Conservation (phyloP, 92 coral and sea anemone genomes). For the Ricordea florida region DNA sequence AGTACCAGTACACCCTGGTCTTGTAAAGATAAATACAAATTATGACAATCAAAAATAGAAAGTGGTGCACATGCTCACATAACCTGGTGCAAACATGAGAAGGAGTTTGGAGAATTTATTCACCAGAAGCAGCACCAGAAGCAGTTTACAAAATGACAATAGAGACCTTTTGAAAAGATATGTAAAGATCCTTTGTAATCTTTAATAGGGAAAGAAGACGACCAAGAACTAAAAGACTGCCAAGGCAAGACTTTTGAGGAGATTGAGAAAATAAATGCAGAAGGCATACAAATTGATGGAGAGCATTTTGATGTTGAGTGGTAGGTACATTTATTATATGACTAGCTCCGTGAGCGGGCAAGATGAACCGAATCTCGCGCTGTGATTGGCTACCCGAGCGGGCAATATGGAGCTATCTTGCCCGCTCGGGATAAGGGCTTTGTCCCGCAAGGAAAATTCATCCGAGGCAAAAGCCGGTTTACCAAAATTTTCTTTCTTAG, state of each 20-base stretch:
- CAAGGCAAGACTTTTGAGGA: not conserved
- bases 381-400: too few species aligned
- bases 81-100: not conserved
- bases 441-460: too few species aligned
- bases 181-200: not conserved
- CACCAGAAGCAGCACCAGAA: too few species aligned
- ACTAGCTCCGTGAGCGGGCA: too few species aligned
- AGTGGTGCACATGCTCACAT: not conserved
- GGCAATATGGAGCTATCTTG: too few species aligned
- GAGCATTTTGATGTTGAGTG: constrained; percentile 31
- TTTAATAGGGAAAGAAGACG: constrained; percentile 6
- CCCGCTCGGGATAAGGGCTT: too few species aligned
- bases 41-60: not conserved
- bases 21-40: not conserved
- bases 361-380: too few species aligned
- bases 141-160: too few species aligned
- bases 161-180: too few species aligned
- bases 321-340: too few species aligned
- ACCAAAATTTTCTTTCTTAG: too few species aligned
- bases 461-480: too few species aligned
- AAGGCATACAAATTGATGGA: constrained; percentile 7
- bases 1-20: constrained; percentile 10
- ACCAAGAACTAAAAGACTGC: constrained; percentile 23
- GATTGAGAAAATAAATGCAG: not conserved
- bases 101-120: not conserved